Conservation (phyloP, 2,888 invertebrate genomes). For the Pseudolycoriella hygida region DNA sequence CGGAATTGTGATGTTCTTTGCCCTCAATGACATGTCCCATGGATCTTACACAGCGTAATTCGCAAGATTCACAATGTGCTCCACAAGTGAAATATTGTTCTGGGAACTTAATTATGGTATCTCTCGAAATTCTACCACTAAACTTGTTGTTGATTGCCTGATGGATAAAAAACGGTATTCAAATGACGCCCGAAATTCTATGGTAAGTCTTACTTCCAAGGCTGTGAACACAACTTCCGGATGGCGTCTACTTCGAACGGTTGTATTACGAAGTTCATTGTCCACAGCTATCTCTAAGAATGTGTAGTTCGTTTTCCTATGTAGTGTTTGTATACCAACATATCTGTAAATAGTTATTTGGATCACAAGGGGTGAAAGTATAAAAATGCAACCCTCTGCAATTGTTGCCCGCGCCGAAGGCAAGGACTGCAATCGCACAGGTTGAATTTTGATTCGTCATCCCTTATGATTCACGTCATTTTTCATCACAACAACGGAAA, state of each 20-base stretch:
- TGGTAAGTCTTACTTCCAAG: constrained; percentile 35
- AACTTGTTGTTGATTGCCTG: constrained; percentile 56
- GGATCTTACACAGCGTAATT: constrained; percentile 39
- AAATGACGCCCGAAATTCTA: too few relatives aligned
- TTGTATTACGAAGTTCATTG: constrained; percentile 45
- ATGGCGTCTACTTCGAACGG: constrained; percentile 49
- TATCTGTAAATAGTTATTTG: too few relatives aligned
- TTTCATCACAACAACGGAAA: too few relatives aligned
- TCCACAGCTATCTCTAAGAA: constrained; percentile 37
- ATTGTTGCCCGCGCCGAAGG: too few relatives aligned
- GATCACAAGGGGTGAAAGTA: too few relatives aligned
- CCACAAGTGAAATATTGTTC: constrained; percentile 67
- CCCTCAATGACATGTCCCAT: constrained; percentile 49
- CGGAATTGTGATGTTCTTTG: constrained; percentile 34
- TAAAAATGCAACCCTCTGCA: too few relatives aligned
- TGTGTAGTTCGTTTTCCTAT: constrained; percentile 45
- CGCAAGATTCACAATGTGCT: constrained; percentile 51
- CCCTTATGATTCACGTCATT: too few relatives aligned
- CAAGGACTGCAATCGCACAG: too few relatives aligned
- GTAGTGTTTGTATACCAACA: constrained; percentile 39
- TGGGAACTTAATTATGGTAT: constrained; percentile 46
- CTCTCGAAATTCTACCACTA: constrained; percentile 43
- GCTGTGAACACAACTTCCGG: constrained; percentile 48
- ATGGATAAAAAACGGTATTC: neutral
- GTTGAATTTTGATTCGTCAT: too few relatives aligned